Evolutionary conservation across 2,797 vertebrate species (phyloP).

Genomic region (Xenentodon cancila): DNA sequence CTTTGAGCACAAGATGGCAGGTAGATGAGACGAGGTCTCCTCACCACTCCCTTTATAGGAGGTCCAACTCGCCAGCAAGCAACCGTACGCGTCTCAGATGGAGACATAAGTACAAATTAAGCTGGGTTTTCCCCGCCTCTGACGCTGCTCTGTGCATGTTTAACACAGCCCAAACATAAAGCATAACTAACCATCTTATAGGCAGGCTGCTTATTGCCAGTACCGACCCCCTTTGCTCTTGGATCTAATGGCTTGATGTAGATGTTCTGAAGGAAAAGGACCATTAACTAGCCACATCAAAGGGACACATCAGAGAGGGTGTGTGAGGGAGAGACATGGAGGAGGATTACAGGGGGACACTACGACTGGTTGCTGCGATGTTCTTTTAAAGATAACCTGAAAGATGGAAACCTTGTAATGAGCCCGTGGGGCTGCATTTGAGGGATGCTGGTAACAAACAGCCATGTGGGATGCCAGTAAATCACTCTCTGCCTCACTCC

Average conservation of each 20-base stretch:
- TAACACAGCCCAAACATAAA: slow-evolving; percentile 33
- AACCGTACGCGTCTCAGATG: slow-evolving; percentile 25
- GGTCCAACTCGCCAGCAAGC: slow-evolving; percentile 14
- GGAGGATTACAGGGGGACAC: slow-evolving; percentile 7
- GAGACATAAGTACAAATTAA: slow-evolving; percentile 36
- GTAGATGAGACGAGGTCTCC: slow-evolving; percentile 20
- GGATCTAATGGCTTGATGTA: slow-evolving; percentile 34
- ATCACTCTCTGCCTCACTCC: background rate
- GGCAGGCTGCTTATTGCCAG: slow-evolving; percentile 15
- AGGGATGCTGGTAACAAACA: slow-evolving; percentile 6
- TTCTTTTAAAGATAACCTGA: slow-evolving; percentile 23
- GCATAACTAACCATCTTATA: background rate
- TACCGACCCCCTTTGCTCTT: slow-evolving; percentile 15
- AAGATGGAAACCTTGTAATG: slow-evolving; percentile 12
- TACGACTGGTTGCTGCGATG: slow-evolving; percentile 6
- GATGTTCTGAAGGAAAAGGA: slow-evolving; percentile 30
- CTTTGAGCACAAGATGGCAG: slow-evolving; percentile 25
- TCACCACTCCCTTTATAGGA: slow-evolving; percentile 24
- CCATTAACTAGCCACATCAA: slow-evolving; percentile 45
- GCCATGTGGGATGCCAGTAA: background rate
- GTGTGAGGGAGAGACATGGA: slow-evolving; percentile 17
- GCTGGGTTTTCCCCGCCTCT: background rate
- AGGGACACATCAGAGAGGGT: slow-evolving; percentile 33
- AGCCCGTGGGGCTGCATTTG: slow-evolving; percentile 8
- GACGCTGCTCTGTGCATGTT: slow-evolving; percentile 11